phyloP scores from a whole-genome alignment of 2,888 invertebrate species.

The Pseudoips prasinana region DNA sequence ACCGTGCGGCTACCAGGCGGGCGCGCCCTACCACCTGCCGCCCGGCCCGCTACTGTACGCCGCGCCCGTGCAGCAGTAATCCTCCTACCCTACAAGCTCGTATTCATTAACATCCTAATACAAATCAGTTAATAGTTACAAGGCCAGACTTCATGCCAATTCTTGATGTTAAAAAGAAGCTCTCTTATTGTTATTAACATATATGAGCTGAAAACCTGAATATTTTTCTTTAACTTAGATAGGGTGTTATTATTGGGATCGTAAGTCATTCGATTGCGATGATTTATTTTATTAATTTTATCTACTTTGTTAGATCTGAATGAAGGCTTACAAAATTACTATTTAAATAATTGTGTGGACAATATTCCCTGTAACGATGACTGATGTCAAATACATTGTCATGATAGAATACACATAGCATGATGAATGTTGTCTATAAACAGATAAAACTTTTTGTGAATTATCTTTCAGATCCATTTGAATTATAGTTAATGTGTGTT shows the following conservation, averaged over 20 bases:
- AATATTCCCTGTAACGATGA: slow-evolving; percentile 25
- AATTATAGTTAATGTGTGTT: slow-evolving; percentile 61
- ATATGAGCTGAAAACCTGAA: neutral
- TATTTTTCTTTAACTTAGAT: neutral
- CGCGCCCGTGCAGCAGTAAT: slow-evolving; percentile 88
- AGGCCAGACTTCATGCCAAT: slow-evolving; percentile 7
- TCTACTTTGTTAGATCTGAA: slow-evolving; percentile 68
- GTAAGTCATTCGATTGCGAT: slow-evolving; percentile 41
- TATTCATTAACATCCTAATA: slow-evolving; percentile 18
- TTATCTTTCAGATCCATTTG: slow-evolving; percentile 72
- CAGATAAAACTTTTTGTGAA: slow-evolving; percentile 56
- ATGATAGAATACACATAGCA: neutral
- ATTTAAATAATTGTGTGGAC: slow-evolving; percentile 26
- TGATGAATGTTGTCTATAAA: slow-evolving; percentile 29
- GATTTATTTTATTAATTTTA: slow-evolving; percentile 49
- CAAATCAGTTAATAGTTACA: slow-evolving; percentile 21
- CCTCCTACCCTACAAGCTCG: slow-evolving; percentile 22
- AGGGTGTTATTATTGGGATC: slow-evolving; percentile 37
- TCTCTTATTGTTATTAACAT: neutral
- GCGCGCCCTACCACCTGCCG: slow-evolving; percentile 83
- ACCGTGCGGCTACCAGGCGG: slow-evolving; percentile 86
- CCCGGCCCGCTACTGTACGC: slow-evolving; percentile 81
- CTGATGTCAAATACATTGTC: slow-evolving; percentile 28
- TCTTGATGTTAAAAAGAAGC: slow-evolving; percentile 17
- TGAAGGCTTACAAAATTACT: slow-evolving; percentile 60